These are phyloP conservation scores for Apogon hyalosoma DNA, from an alignment of 2,797 vertebrate species.

Conservation along the genomic window DNA sequence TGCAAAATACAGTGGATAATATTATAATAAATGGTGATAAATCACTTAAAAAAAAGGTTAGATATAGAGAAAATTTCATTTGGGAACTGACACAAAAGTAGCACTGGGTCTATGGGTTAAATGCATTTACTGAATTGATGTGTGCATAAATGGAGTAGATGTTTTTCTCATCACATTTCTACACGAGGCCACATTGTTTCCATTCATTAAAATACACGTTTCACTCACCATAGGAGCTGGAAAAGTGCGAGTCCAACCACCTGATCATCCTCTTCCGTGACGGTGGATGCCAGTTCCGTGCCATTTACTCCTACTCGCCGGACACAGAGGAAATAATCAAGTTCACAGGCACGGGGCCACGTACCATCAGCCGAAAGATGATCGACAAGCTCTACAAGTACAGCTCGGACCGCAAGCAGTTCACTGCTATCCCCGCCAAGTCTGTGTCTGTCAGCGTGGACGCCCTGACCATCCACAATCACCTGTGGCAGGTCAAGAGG, in stretches of 20 bases:
- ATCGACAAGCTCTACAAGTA: conserved; percentile 98
- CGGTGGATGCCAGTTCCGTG: conserved; percentile 95
- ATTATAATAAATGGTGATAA: no score
- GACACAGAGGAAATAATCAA: conserved; percentile 95
- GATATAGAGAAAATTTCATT: no score
- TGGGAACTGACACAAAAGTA: no score
- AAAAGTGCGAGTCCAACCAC: conserved; percentile 98
- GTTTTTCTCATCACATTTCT: not conserved
- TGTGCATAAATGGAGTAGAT: not conserved
- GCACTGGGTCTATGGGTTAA: not conserved
- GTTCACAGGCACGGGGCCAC: conserved; percentile 92
- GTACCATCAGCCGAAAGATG: conserved; percentile 93
- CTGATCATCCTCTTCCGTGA: conserved; percentile 98
- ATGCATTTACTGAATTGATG: not conserved
- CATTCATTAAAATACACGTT: not conserved
- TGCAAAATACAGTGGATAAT: no score
- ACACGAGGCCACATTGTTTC: not conserved
- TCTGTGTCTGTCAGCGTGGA: conserved; percentile 96
- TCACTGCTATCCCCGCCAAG: conserved; percentile 94
- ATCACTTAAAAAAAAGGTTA: no score
- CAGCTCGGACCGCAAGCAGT: conserved; percentile 97
- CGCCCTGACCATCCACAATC: conserved; percentile 95
- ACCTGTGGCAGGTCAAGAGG: conserved; percentile 95
- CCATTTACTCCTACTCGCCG: conserved; percentile 93
- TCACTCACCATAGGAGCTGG: conserved; percentile 87